Percentiles rank a stretch among this genome's conserved stretches.
Evolutionary conservation across 2,113 vertebrate species (phyloP).

Genomic region (Pungitius pungitius): DNA sequence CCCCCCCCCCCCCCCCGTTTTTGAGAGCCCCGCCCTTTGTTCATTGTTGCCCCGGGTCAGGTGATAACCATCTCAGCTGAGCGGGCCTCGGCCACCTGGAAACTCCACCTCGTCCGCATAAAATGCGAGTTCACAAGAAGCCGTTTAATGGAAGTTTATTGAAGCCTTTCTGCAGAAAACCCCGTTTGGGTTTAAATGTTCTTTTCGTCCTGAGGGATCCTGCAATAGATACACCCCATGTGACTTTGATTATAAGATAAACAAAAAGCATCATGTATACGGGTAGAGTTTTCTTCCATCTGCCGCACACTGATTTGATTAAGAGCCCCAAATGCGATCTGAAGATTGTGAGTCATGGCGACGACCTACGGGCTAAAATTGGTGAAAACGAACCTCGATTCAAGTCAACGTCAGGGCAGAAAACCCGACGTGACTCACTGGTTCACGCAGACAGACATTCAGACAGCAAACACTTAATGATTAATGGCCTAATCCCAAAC

Average conservation of each 20-base stretch:
- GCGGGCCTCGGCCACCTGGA: slow-evolving; percentile 15
- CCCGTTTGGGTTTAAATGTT: not conserved
- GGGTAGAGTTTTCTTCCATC: slow-evolving; percentile 27
- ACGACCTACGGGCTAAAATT: slow-evolving; percentile 53
- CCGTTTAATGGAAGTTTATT: not conserved
- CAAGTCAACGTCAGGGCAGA: slow-evolving; percentile 31
- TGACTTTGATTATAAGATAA: slow-evolving; percentile 46
- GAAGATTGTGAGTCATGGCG: slow-evolving; percentile 57
- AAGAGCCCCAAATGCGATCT: slow-evolving; percentile 50
- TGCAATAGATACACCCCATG: slow-evolving; percentile 25
- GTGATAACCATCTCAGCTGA: slow-evolving; percentile 52
- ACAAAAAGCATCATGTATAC: slow-evolving; percentile 35
- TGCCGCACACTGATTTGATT: slow-evolving; percentile 60
- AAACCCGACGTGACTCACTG: slow-evolving; percentile 51
- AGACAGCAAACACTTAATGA: slow-evolving; percentile 36
- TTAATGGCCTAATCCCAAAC: slow-evolving; percentile 46
- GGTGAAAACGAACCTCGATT: slow-evolving; percentile 48
- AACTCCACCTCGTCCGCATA: not conserved
- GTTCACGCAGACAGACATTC: slow-evolving; percentile 47
- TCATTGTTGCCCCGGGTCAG: slow-evolving; percentile 24
- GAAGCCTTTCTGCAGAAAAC: not conserved
- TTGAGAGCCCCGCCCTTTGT: slow-evolving; percentile 39
- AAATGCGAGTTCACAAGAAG: not conserved
- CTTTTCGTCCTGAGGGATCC: not conserved
- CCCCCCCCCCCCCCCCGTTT: slow-evolving; percentile 15